A percentile compares a stretch with the other conserved stretches of the same genome.
These are phyloP conservation scores for Clupea harengus DNA, from an alignment of 2,113 vertebrate species.

Conservation along the genomic window DNA sequence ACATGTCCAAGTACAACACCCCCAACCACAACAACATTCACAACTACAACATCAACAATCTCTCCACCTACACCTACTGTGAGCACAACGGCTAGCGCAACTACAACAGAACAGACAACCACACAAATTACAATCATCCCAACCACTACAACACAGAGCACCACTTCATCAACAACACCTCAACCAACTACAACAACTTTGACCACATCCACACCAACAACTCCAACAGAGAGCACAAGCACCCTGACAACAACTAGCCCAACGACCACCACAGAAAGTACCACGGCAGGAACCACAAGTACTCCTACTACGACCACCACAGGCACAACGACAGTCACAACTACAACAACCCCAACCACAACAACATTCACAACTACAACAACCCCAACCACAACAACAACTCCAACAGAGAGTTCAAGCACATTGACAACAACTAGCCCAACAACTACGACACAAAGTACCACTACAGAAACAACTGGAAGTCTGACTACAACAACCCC, in stretches of 20 bases:
- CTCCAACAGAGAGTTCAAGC: neutral
- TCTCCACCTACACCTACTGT: conserved; percentile 8
- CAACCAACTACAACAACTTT: neutral
- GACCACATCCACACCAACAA: neutral
- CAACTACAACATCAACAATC: neutral
- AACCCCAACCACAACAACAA: neutral
- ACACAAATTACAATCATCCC: neutral
- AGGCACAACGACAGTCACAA: neutral
- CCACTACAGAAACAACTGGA: neutral
- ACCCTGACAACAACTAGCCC: too few relatives aligned
- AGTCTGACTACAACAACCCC: neutral
- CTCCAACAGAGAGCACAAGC: neutral
- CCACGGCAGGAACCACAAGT: too few relatives aligned
- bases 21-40: neutral
- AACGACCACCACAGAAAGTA: too few relatives aligned
- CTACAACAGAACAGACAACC: too few relatives aligned
- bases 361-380: neutral
- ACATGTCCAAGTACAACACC: neutral
- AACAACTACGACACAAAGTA: neutral
- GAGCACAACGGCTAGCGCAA: neutral
- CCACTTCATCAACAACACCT: neutral
- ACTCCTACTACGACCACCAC: too few relatives aligned
- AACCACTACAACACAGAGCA: neutral
- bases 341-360: neutral
- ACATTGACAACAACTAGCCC: neutral